These are phyloP conservation scores for Drosophila algonquin DNA, from an alignment of 2,888 invertebrate species.

Conservation along the genomic window DNA sequence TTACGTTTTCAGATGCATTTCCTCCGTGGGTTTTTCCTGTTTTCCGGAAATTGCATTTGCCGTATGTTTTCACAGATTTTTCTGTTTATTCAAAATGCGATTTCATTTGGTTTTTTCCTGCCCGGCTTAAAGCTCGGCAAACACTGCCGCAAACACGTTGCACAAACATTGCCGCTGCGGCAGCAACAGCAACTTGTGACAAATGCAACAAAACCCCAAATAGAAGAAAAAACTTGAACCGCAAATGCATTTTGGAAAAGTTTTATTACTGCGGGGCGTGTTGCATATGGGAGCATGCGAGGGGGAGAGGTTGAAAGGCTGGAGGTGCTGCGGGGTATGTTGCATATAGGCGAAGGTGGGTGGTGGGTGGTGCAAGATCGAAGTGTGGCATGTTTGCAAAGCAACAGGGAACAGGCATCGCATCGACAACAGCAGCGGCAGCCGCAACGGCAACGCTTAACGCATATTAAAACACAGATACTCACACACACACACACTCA, in stretches of 20 bases:
- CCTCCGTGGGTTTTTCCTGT: background rate
- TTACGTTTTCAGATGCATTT: background rate
- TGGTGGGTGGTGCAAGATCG: slow-evolving; percentile 26
- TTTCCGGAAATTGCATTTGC: no score
- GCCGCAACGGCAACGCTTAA: slow-evolving; percentile 60
- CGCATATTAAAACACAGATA: slow-evolving; percentile 67
- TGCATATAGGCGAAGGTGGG: background rate
- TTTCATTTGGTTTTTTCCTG: slow-evolving; percentile 47
- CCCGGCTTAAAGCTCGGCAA: slow-evolving; percentile 63
- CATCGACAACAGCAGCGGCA: background rate
- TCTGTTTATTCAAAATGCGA: slow-evolving; percentile 33
- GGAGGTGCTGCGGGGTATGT: background rate
- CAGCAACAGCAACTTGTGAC: slow-evolving; percentile 46
- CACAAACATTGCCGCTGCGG: slow-evolving; percentile 73
- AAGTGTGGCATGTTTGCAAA: slow-evolving; percentile 69
- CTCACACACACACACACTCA: slow-evolving; percentile 5
- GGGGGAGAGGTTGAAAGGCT: background rate
- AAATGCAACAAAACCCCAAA: slow-evolving; percentile 40
- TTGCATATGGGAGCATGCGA: background rate
- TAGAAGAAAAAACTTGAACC: slow-evolving; percentile 36
- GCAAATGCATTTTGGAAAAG: slow-evolving; percentile 64
- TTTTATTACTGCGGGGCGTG: slow-evolving; percentile 28
- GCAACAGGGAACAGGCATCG: slow-evolving; percentile 59
- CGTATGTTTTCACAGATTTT: background rate
- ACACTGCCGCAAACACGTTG: slow-evolving; percentile 76